Percentiles rank a stretch among this genome's conserved stretches.
Conservation (phyloP, 2,113 vertebrate genomes). For the sheep (Ovis aries) region ARS-UI_Ramb_v3.0 NC_056056.1:101828501-101829000, state of each 20-base stretch:
- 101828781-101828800: background rate
- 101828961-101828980: background rate
- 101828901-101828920: background rate
- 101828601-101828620: background rate
- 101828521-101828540: background rate
- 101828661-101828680: background rate
- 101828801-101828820: background rate
- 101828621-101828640: background rate
- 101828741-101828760: background rate
- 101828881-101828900: background rate
- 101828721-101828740: background rate
- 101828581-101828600: background rate
- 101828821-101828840: background rate
- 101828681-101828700: background rate
- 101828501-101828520: background rate
- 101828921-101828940: background rate
- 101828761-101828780: background rate
- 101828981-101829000: background rate
- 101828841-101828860: fast-evolving
- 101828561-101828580: background rate
- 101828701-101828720: background rate
- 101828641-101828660: background rate
- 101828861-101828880: background rate
- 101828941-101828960: background rate
- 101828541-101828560: background rate